A percentile compares a stretch with the other conserved stretches of the same genome.
phyloP scores from a whole-genome alignment of 1,140 invertebrate genomes.

The Brachionus koreanus region DNA sequence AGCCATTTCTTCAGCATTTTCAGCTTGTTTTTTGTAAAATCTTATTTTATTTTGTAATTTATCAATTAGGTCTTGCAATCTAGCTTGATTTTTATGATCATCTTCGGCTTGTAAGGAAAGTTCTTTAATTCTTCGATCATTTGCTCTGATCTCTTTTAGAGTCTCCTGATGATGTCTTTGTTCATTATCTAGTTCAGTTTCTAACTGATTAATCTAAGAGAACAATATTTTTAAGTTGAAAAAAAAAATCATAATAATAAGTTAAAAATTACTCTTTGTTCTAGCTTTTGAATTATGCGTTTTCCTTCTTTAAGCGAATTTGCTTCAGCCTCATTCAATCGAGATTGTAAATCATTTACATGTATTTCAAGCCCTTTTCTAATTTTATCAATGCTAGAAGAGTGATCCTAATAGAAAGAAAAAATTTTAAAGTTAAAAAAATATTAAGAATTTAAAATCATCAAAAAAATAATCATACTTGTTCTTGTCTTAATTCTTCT shows the following conservation, averaged over 20 bases:
- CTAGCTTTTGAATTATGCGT: constrained; percentile 66
- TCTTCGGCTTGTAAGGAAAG: constrained; percentile 89
- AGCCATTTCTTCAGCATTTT: constrained; percentile 96
- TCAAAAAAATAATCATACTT: constrained; percentile 60
- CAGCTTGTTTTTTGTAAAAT: constrained; percentile 98
- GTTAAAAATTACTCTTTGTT: constrained; percentile 58
- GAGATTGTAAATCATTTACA: constrained; percentile 94
- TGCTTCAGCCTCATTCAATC: constrained; percentile 89
- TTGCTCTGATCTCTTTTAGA: constrained; percentile 69
- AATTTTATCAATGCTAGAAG: constrained; percentile 92
- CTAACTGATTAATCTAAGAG: constrained; percentile 68
- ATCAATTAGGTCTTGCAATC: constrained; percentile 94
- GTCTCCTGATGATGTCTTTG: constrained; percentile 84
- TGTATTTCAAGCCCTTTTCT: constrained; percentile 92
- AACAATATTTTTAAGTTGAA: neutral
- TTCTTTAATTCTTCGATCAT: constrained; percentile 67
- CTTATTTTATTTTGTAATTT: constrained; percentile 99
- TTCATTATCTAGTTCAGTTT: constrained; percentile 94
- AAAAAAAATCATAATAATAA: neutral
- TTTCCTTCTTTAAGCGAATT: constrained; percentile 96
- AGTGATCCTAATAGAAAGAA: constrained; percentile 66
- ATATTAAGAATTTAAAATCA: no score
- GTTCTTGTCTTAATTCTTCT: constrained; percentile 95
- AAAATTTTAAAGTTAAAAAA: neutral
- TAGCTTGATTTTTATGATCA: constrained; percentile 94